phyloP scores from a whole-genome alignment of 2,888 invertebrate genomes.

The Gnatocerus cornutus region DNA sequence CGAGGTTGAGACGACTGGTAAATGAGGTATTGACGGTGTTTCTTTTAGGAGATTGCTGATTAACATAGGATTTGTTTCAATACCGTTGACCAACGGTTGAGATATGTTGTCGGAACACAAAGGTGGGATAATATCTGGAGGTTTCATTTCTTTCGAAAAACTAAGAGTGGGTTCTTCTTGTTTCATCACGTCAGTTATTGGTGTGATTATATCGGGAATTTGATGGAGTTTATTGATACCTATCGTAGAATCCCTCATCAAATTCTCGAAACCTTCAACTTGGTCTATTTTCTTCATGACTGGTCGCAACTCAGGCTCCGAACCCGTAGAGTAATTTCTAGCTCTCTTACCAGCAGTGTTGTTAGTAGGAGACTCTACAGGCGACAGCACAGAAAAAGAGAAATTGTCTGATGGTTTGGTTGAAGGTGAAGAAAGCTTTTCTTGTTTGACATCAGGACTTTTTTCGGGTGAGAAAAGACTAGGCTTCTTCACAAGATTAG shows the following conservation, averaged over 20 bases:
- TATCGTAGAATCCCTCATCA: constrained; percentile 73
- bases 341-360: constrained; percentile 61
- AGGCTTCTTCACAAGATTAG: constrained; percentile 71
- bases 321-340: constrained; percentile 68
- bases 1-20: constrained; percentile 61
- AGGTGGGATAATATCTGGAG: constrained; percentile 70
- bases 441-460: constrained; percentile 65
- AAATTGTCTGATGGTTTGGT: constrained; percentile 49
- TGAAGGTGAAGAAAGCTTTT: constrained; percentile 53
- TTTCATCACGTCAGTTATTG: constrained; percentile 59
- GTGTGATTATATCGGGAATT: constrained; percentile 64
- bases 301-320: constrained; percentile 77
- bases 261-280: constrained; percentile 77
- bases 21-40: constrained; percentile 62
- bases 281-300: constrained; percentile 78
- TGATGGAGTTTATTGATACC: constrained; percentile 64
- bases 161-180: constrained; percentile 41
- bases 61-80: constrained; percentile 81
- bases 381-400: constrained; percentile 62
- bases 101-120: constrained; percentile 59
- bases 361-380: constrained; percentile 58
- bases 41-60: constrained; percentile 83
- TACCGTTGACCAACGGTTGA: constrained; percentile 75
- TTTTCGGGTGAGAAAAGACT: constrained; percentile 81
- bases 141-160: constrained; percentile 70